A percentile compares a stretch with the other conserved stretches of the same genome.
phyloP scores from a whole-genome alignment of 1,140 invertebrate genomes.

The Zaprionus inermis region DNA sequence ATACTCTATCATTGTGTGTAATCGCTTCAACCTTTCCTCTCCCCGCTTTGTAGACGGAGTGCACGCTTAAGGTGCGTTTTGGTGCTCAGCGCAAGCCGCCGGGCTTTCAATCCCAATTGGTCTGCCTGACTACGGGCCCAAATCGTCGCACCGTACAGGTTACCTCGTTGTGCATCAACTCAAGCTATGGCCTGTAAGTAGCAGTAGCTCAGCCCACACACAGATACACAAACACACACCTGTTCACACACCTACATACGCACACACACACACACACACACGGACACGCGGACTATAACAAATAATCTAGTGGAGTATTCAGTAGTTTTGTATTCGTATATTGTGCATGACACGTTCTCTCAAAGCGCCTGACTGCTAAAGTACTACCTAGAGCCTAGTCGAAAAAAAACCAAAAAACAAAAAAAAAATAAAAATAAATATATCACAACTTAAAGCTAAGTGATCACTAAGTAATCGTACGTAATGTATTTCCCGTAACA shows the following conservation, averaged over 20 bases:
- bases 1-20: not conserved
- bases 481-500: constrained; percentile 4
- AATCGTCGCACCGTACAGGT: constrained; percentile 93
- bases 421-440: not conserved
- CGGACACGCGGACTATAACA: constrained; percentile 37
- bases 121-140: constrained; percentile 94
- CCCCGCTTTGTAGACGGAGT: constrained; percentile 82
- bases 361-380: constrained; percentile 39
- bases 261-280: constrained; percentile 19
- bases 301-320: constrained; percentile 47
- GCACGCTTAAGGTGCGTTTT: constrained; percentile 88
- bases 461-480: not conserved
- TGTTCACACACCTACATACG: not conserved
- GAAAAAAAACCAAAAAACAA: not conserved
- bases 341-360: constrained; percentile 49
- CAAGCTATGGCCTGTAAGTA: constrained; percentile 98
- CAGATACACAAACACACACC: constrained; percentile 8
- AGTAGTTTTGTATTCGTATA: constrained; percentile 52
- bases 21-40: not conserved
- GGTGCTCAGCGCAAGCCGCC: constrained; percentile 92
- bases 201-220: constrained; percentile 30
- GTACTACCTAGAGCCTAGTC: constrained; percentile 31
- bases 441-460: not conserved
- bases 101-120: constrained; percentile 97
- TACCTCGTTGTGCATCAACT: constrained; percentile 96